A percentile compares a stretch with the other conserved stretches of the same genome.
Conservation (phyloP, 2,113 vertebrate genomes). For the Phaethornis superciliosus region DNA sequence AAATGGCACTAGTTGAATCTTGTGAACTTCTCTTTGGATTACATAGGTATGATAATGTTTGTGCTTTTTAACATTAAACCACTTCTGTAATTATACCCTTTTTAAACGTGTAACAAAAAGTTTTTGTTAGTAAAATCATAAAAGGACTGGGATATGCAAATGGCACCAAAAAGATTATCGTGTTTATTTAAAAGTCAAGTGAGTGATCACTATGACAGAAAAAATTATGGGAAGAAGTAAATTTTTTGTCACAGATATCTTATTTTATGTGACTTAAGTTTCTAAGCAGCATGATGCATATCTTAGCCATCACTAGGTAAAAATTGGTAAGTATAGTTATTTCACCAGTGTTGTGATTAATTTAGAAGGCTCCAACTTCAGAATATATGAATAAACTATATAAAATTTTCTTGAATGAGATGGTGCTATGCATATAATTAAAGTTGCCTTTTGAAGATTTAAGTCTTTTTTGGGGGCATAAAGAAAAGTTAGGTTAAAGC, state of each 20-base stretch:
- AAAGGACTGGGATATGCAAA: background rate
- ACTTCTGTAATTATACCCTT: background rate
- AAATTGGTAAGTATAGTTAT: background rate
- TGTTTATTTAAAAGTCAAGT: background rate
- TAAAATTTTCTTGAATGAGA: slow-evolving; percentile 16
- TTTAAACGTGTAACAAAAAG: background rate
- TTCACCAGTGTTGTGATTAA: background rate
- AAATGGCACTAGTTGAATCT: slow-evolving; percentile 90
- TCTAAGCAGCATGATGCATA: background rate
- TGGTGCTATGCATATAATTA: background rate
- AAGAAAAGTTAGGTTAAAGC: background rate
- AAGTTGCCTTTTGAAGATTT: slow-evolving; percentile 12
- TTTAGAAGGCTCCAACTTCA: background rate
- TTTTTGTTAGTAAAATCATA: background rate
- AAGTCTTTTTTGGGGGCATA: background rate
- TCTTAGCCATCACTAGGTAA: background rate
- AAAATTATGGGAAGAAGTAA: background rate
- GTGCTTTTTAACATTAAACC: background rate
- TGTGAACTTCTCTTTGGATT: slow-evolving; percentile 90
- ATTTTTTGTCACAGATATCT: background rate
- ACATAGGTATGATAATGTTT: slow-evolving; percentile 80
- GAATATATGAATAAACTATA: background rate
- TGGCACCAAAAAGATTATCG: background rate
- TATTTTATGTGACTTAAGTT: background rate
- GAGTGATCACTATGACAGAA: background rate